Base-by-base conservation (phyloP, 1,140 invertebrate genomes). In the Diploscapter pachys region DNA sequence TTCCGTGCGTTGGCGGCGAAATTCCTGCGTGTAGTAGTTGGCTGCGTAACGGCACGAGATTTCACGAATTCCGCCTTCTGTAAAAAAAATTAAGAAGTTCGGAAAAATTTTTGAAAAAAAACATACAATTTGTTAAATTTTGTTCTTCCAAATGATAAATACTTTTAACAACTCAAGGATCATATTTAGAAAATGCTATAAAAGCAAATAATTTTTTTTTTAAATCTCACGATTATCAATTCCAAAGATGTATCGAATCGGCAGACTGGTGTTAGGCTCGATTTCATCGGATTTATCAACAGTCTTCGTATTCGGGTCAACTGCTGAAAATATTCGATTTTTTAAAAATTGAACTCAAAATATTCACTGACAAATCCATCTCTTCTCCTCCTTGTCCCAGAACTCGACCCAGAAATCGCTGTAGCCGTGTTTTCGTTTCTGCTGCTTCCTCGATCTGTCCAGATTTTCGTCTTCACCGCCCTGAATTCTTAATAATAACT, bases 181-280 rank as follows among this genome's bases (percentile, higher is more conserved):
- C n/a, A 75, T 59, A 59, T 59, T 31, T 11, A 59, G 9, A 11
- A 31, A 59, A 59, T 11, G 9, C 80, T 13, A 61, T 48, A 52
- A 5, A 11, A n/a, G 53, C 11, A 75, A 51, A 53, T 5, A n/a
- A n/a, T 52, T 63, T 51, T 52, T 63, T 51, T 49, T 8, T 4
- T 9, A 9, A 70, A 69, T 63, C 79, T 72, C 51, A 82, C 82
- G 73, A 62, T 80, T 82, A 77, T 82, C 81, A 53, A 82, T 71
- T 3, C 62, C 80, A 54, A 82, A 73, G 1, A 83, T 78, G 72
- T 82, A 82, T 5, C 74, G 72, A 66, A 79, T 70, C 9, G 76
- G 76, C 5, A 6, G 49, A 5, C 57, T 31, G 5, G 72, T 4
- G 13, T 56, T 3, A 31, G 69, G 9, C 9, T 77, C 78, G 4